phyloP scores from a whole-genome alignment of 2,113 vertebrate genomes.

The Raphicerus campestris region DNA sequence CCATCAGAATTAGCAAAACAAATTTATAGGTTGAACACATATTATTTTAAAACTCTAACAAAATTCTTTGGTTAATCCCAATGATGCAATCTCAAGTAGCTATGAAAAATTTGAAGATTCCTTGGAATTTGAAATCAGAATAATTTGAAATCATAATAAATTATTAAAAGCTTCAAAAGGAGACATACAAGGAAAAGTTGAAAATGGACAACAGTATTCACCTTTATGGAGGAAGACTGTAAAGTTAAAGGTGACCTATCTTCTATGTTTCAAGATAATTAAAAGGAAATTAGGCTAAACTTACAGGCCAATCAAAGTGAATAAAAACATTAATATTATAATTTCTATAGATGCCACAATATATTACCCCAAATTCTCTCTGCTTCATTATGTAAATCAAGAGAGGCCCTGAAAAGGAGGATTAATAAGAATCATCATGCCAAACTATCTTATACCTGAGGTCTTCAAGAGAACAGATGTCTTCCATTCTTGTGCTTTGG shows the following conservation, averaged over 20 bases:
- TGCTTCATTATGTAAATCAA: slow-evolving; percentile 34
- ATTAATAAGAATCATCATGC: not conserved
- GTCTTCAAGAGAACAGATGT: not conserved
- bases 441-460: not conserved
- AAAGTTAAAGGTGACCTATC: not conserved
- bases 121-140: not conserved
- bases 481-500: not conserved
- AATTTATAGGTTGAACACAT: not conserved
- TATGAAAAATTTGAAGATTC: not conserved
- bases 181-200: not conserved
- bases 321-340: not conserved
- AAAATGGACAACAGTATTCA: not conserved
- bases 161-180: not conserved
- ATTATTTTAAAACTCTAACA: not conserved
- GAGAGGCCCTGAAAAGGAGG: not conserved
- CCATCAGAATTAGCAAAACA: not conserved
- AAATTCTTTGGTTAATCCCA: not conserved
- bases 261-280: slow-evolving; percentile 33
- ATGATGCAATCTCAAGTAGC: not conserved
- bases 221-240: not conserved
- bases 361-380: not conserved
- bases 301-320: slow-evolving; percentile 8
- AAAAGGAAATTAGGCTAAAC: slow-evolving; percentile 50
- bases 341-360: not conserved
- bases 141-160: not conserved